Evolutionary conservation across 2,797 vertebrate genomes (phyloP), one percentile per base, ranked within the genome.

Genomic region (Megaceryle alcyon): DNA sequence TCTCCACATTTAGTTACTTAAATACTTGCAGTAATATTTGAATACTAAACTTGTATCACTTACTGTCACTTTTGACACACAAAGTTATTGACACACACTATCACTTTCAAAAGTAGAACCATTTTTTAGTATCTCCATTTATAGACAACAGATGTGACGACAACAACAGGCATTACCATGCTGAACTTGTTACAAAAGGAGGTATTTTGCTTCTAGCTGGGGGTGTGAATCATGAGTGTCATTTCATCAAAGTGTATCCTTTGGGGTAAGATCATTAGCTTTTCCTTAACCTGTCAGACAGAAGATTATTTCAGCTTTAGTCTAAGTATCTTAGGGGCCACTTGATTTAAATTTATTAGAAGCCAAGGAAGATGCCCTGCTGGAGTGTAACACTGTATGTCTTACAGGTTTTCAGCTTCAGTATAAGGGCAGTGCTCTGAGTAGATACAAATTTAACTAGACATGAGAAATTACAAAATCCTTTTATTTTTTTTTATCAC

Each of bases 391-490:
- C 84, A 80, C 93, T 92, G 79, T 26, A 76, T 77, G 53, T 88
- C 68, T 82, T 92, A 83, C 65, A 92, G 49, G 57, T 82, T 89
- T 94, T 91, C 63, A 90, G 53, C 72, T 81, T 75, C 60, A 71
- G 33, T 48, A 73, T 76, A 77, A 88, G 84, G 63, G 48, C 39
- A 83, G 82, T 87, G 41, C 59, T 79, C 84, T 78, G 63, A 86
- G 71, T 73, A 93, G 80, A 84, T 87, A 93, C 43, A 84, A 89
- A 93, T 96, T 90, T 95, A 82, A 84, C 37, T 76, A 95, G 91
- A 94, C 75, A 51, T 49, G 46, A 95, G 82, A 92, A 96, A 95
- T 59, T 93, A 77, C 83, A 78, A 88, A 88, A 84, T 77, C 48
- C 28, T 76, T 76, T 88, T 69, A 29, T 31, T 53, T 29, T 73